These are phyloP conservation scores for Mimas tiliae DNA, from an alignment of 2,888 invertebrate genomes.

Conservation along the genomic window DNA sequence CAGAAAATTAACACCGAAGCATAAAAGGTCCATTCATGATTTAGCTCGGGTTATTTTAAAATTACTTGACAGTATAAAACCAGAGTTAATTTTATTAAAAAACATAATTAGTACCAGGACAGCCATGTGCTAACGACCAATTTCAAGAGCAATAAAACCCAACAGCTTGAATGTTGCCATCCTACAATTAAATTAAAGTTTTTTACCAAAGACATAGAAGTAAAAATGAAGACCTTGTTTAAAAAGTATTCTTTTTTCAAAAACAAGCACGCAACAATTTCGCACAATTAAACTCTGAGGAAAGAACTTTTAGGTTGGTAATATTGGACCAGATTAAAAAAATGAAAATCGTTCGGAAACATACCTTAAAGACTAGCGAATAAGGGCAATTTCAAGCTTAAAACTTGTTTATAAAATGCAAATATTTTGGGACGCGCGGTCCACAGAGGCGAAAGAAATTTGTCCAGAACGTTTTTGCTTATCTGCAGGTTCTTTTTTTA, in stretches of 20 bases:
- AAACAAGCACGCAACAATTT: constrained; percentile 77
- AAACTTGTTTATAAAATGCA: constrained; percentile 28
- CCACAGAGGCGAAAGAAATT: constrained; percentile 79
- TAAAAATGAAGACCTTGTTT: constrained; percentile 23
- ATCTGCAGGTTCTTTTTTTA: constrained; percentile 53
- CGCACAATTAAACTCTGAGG: constrained; percentile 73
- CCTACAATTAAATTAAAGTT: constrained; percentile 22
- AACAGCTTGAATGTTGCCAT: constrained; percentile 13
- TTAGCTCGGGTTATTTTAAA: too few relatives aligned
- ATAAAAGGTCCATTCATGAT: too few relatives aligned
- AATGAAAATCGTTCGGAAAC: constrained; percentile 26
- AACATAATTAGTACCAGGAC: constrained; percentile 32
- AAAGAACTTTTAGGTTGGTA: constrained; percentile 56
- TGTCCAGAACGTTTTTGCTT: constrained; percentile 66
- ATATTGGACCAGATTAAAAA: constrained; percentile 25
- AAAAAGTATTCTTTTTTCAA: constrained; percentile 39
- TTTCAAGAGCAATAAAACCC: constrained; percentile 37
- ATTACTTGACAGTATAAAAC: too few relatives aligned
- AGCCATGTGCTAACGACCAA: constrained; percentile 46
- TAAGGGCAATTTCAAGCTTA: constrained; percentile 25
- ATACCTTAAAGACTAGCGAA: neutral
- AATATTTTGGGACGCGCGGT: constrained; percentile 41
- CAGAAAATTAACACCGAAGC: too few relatives aligned
- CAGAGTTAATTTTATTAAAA: constrained; percentile 3
- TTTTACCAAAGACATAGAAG: constrained; percentile 22